phyloP scores from a whole-genome alignment of 2,797 vertebrate species.

The Gymnopithys bicolor region DNA sequence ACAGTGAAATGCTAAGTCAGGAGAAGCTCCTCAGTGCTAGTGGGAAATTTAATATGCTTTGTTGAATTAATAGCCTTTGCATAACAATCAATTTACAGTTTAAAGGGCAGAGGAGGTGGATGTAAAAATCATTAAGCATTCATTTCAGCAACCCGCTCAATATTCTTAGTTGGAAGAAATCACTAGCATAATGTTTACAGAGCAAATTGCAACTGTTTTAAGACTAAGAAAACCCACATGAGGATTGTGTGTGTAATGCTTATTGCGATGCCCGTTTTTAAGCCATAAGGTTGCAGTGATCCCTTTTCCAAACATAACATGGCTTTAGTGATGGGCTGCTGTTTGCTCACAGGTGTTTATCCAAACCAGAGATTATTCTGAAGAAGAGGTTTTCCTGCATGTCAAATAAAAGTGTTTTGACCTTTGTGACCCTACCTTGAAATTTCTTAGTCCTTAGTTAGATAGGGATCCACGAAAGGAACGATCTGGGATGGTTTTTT shows the following conservation, averaged over 20 bases:
- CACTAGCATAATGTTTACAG: not conserved
- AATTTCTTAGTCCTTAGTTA: not conserved
- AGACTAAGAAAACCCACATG: not conserved
- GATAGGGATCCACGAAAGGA: not conserved
- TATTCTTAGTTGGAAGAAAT: not conserved
- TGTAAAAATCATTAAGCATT: conserved; percentile 40
- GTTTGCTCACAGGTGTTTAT: not conserved
- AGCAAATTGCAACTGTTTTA: not conserved
- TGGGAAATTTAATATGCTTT: conserved; percentile 36
- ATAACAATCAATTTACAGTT: conserved; percentile 40
- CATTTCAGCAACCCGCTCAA: not conserved
- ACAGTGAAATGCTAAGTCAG: not conserved
- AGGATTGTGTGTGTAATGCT: not conserved
- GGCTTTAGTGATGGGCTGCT: not conserved
- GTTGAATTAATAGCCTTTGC: conserved; percentile 55
- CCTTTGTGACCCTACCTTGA: not conserved
- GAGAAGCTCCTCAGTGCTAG: conserved; percentile 4
- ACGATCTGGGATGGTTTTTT: not conserved
- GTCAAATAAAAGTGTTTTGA: not conserved
- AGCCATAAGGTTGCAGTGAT: not conserved
- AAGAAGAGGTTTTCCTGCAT: not conserved
- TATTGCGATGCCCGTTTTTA: not conserved
- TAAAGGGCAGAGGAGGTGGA: conserved; percentile 41
- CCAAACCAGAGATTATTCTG: not conserved
- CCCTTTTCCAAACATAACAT: not conserved